Base-by-base conservation (phyloP, 2,113 vertebrate species). In the Dolichotis patagonum region DNA sequence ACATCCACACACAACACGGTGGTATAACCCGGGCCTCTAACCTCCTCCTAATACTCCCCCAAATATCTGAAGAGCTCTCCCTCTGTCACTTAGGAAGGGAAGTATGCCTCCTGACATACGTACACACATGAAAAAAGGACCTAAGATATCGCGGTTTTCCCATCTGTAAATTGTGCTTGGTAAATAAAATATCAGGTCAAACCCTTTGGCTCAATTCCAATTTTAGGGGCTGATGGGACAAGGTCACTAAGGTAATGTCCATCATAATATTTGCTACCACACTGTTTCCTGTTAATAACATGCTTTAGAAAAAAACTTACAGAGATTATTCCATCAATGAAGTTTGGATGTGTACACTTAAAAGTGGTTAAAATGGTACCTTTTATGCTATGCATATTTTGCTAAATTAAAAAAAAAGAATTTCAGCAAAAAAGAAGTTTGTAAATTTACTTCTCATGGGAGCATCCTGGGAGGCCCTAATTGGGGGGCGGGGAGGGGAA, bases 201-300 rank as follows among this genome's bases (percentile, higher is more conserved):
- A 49, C 88, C 32, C 62, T 94, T 71, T 78, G 30, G 62, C 10
- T 52, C 65, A 78, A 58, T 43, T 85, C 43, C 56, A 81, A 6
- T 60, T 89, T 91, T 91, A 85, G 60, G 60, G 10, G 14, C 30
- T 88, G 65, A 58, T 43, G 38, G 56, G 22, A 85, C 32, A 49
- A n/a, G 22, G 46, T 0, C 3, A 43, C 32, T 63, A 83, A 83
- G 54, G 62, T 49, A 38, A 77, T 38, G 75, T 24, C 30, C 38
- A 75, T 9, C 6, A 56, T 88, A 56, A 46, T 73, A 63, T 17
- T 80, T 69, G 38, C 62, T 32, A n/a, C 49, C 32, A 16, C n/a
- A 49, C 28, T 78, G 60, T 38, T 94, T 97, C 38, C 56, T 80
- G 41, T 49, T 49, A 85, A 77, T 84, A 84, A 84, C 19, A n/a